phyloP scores from a whole-genome alignment of 2,888 invertebrate genomes.

The Podotricha telesiphe region DNA sequence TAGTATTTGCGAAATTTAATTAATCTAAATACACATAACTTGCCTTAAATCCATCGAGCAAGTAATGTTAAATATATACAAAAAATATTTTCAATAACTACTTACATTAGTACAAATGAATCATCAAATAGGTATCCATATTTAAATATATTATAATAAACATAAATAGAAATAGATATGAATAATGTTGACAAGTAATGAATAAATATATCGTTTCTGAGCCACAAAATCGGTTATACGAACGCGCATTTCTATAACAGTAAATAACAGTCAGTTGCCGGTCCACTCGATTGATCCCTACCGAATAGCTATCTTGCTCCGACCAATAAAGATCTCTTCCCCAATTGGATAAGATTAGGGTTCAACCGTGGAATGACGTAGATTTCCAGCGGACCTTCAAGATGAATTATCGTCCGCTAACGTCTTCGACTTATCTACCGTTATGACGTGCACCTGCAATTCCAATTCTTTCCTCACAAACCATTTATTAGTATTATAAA shows the following conservation, averaged over 20 bases:
- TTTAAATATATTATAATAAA: neutral
- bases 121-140: too few relatives aligned
- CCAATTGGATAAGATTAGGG: constrained; percentile 67
- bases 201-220: constrained; percentile 38
- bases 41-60: too few relatives aligned
- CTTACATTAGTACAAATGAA: too few relatives aligned
- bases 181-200: constrained; percentile 37
- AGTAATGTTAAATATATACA: too few relatives aligned
- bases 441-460: constrained; percentile 19
- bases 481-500: constrained; percentile 1
- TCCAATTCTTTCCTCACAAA: constrained; percentile 8
- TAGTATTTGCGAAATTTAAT: too few relatives aligned
- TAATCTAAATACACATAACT: too few relatives aligned
- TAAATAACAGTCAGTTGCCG: constrained; percentile 63
- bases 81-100: too few relatives aligned
- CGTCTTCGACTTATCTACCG: constrained; percentile 27
- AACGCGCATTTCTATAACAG: constrained; percentile 38
- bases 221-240: constrained; percentile 35
- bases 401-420: constrained; percentile 35
- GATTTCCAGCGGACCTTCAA: constrained; percentile 51
- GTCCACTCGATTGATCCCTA: constrained; percentile 41
- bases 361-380: constrained; percentile 56
- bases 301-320: constrained; percentile 39
- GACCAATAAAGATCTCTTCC: constrained; percentile 62
- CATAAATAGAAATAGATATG: constrained; percentile 29